A percentile compares a stretch with the other conserved stretches of the same genome.
phyloP scores from a whole-genome alignment of 2,113 vertebrate genomes.

The Rana temporaria region DNA sequence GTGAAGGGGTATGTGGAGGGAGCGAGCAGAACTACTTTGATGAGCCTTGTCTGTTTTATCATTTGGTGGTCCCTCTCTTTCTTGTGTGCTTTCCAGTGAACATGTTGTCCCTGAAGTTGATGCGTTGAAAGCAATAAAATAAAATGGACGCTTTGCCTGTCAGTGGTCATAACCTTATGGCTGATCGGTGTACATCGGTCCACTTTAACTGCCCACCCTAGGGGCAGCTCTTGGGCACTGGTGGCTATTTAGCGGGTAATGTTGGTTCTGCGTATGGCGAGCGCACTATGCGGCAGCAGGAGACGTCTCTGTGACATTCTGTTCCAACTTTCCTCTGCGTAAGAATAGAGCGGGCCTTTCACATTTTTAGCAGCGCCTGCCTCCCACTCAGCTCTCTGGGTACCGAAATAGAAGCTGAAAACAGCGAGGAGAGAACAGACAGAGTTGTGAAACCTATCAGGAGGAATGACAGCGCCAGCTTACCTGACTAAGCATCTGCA shows the following conservation, averaged over 20 bases:
- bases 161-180: no score
- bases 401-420: slow-evolving; percentile 52
- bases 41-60: no score
- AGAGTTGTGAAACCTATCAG: slow-evolving; percentile 21
- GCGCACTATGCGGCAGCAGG: neutral
- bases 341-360: slow-evolving; percentile 32
- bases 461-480: slow-evolving; percentile 24
- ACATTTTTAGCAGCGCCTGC: slow-evolving; percentile 53
- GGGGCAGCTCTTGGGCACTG: neutral
- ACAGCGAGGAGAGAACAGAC: slow-evolving; percentile 42
- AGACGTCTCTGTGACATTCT: slow-evolving; percentile 3
- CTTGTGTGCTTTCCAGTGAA: no score
- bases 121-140: no score
- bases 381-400: slow-evolving; percentile 45
- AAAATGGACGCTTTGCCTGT: no score
- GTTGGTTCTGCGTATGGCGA: neutral
- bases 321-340: slow-evolving; percentile 31
- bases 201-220: no score
- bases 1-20: no score
- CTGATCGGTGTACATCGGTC: no score
- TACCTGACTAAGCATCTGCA: slow-evolving; percentile 46
- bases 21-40: no score
- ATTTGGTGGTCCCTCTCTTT: no score
- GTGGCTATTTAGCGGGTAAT: neutral
- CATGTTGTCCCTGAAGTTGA: no score